A percentile compares a stretch with the other conserved stretches of the same genome.
Evolutionary conservation across 2,797 vertebrate species (phyloP).

Genomic region (Salmo trutta): DNA sequence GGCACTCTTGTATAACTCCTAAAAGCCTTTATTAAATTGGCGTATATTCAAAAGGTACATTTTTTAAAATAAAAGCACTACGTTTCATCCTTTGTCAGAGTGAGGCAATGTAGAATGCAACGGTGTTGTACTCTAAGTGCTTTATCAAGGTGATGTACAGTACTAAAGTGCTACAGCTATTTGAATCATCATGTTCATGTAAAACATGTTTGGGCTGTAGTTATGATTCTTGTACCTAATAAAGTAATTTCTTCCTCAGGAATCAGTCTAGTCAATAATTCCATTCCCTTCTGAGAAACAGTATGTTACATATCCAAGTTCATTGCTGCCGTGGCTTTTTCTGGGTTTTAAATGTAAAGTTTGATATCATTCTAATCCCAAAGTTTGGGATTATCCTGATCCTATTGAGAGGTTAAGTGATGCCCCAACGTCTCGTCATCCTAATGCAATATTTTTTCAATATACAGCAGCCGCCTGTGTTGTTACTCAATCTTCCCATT

Average conservation of each 20-base stretch:
- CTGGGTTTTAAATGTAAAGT: background rate
- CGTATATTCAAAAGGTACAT: no score
- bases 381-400: conserved; percentile 12
- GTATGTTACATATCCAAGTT: background rate
- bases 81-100: background rate
- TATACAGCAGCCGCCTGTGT: no score
- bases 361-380: conserved; percentile 1
- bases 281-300: background rate
- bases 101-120: background rate
- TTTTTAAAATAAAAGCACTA: background rate
- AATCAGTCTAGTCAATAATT: background rate
- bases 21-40: no score
- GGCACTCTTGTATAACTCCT: no score
- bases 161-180: background rate
- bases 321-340: background rate
- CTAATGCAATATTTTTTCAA: background rate
- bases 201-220: background rate
- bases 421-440: background rate
- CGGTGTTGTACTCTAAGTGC: background rate
- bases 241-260: background rate
- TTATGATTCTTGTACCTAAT: background rate
- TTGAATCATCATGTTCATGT: background rate
- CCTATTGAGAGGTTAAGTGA: no score
- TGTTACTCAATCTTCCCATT: background rate
- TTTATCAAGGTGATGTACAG: background rate